phyloP scores from a whole-genome alignment of 2,113 vertebrate species.

The western clawed frog (Xenopus tropicalis) region UCB_Xtro_10.0 CM004443.2:172435001-172435500 shows the following conservation, averaged over 20 bases:
- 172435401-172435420: neutral
- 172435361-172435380: constrained; percentile 23
- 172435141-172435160: constrained; percentile 35
- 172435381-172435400: constrained; percentile 18
- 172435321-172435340: constrained; percentile 14
- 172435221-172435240: constrained; percentile 35
- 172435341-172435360: constrained; percentile 26
- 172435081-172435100: constrained; percentile 28
- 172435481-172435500: no score
- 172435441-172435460: no score
- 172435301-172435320: constrained; percentile 46
- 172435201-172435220: constrained; percentile 22
- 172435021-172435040: no score
- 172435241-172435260: constrained; percentile 2
- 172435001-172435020: no score
- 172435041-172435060: no score
- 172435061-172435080: neutral
- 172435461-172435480: no score
- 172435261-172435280: constrained; percentile 36
- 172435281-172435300: constrained; percentile 34
- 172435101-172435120: constrained; percentile 35
- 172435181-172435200: constrained; percentile 38
- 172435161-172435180: constrained; percentile 39
- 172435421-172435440: no score
- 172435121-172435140: constrained; percentile 28